phyloP scores from a whole-genome alignment of 2,797 vertebrate genomes.

The Enteromius treurensis region DNA sequence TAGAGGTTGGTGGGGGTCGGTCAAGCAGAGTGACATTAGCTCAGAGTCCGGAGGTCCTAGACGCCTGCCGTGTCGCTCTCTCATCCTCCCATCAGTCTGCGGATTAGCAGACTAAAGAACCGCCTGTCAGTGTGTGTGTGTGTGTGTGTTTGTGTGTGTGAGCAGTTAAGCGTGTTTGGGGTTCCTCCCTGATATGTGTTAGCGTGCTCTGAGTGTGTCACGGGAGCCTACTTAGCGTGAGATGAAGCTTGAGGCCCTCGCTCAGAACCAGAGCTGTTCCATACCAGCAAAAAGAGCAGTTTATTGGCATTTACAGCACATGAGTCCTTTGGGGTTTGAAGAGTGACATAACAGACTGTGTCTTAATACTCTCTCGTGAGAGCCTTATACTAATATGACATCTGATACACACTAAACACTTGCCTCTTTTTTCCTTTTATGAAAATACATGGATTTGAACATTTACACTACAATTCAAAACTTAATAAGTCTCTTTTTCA shows the following conservation, averaged over 20 bases:
- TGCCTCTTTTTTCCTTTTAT: neutral
- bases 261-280: neutral
- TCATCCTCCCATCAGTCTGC: constrained; percentile 43
- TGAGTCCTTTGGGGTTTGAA: neutral
- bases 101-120: constrained; percentile 62
- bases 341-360: constrained; percentile 27
- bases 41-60: constrained; percentile 18
- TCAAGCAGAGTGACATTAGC: constrained; percentile 51
- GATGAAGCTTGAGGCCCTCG: neutral
- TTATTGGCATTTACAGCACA: constrained; percentile 5
- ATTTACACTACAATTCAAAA: neutral
- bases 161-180: constrained; percentile 69
- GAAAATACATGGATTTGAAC: neutral
- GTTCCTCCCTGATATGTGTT: constrained; percentile 33
- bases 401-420: neutral
- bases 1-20: neutral
- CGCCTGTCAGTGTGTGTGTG: constrained; percentile 60
- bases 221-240: constrained; percentile 12
- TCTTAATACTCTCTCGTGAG: too few species aligned
- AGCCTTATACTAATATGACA: neutral
- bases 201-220: constrained; percentile 17
- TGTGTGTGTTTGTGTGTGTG: constrained; percentile 57
- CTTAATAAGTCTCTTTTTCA: neutral
- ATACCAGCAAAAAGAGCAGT: constrained; percentile 8
- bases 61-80: constrained; percentile 39